Conservation (phyloP, 2,113 vertebrate species). For the Siniperca chuatsi region DNA sequence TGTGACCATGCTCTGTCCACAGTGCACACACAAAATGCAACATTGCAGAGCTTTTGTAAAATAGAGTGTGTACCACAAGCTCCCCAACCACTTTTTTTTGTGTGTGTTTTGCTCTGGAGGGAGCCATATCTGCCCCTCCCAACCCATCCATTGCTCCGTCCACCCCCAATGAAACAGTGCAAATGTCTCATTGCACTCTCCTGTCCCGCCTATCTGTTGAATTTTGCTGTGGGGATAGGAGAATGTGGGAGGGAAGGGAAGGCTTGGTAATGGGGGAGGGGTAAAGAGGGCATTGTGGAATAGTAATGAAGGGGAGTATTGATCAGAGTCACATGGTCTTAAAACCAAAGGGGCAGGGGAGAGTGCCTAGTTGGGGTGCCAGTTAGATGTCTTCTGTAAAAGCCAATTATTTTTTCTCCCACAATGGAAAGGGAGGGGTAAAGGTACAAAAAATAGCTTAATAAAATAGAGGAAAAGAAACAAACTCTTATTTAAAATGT, state of each 20-base stretch:
- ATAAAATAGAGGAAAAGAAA: conserved; percentile 64
- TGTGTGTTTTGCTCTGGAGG: conserved; percentile 1
- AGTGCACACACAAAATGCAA: conserved; percentile 26
- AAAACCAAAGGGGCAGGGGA: conserved; percentile 33
- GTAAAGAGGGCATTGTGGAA: conserved; percentile 43
- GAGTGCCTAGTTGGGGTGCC: conserved; percentile 40
- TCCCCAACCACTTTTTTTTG: background rate
- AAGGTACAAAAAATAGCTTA: conserved; percentile 62
- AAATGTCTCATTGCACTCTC: background rate
- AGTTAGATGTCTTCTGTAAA: conserved; percentile 40
- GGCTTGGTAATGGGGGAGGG: conserved; percentile 31
- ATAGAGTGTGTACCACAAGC: conserved; percentile 4
- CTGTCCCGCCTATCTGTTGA: background rate
- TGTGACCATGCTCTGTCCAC: background rate
- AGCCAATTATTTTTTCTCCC: conserved; percentile 35
- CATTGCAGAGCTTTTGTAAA: conserved; percentile 18
- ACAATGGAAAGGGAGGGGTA: conserved; percentile 46
- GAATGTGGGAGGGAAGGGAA: conserved; percentile 16
- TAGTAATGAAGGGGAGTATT: conserved; percentile 51
- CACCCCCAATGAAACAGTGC: conserved; percentile 21
- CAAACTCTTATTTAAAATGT: conserved; percentile 65
- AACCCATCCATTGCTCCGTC: conserved; percentile 24
- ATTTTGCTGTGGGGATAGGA: conserved; percentile 12
- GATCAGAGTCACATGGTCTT: conserved; percentile 49
- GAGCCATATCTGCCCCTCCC: conserved; percentile 31